These are phyloP conservation scores for Polyodon spathula DNA, from an alignment of 2,113 vertebrate species.

Conservation along the genomic window DNA sequence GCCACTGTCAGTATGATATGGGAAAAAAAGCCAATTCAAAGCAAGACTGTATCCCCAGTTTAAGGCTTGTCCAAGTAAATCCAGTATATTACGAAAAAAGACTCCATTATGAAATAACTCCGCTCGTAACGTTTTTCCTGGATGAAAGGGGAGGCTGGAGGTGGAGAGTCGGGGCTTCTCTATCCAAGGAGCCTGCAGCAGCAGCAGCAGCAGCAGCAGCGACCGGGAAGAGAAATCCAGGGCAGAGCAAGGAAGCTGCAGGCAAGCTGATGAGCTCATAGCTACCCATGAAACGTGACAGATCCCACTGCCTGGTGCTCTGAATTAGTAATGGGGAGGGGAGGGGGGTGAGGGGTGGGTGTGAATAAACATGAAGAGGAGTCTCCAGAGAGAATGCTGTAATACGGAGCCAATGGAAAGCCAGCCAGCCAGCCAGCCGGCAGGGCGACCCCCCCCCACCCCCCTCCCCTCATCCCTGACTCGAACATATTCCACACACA, in stretches of 20 bases:
- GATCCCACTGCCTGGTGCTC: conserved; percentile 47
- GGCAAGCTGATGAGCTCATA: conserved; percentile 70
- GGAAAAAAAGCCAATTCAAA: background rate
- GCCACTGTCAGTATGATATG: too few species aligned
- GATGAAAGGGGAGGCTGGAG: background rate
- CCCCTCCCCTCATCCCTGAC: conserved; percentile 28
- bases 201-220: conserved; percentile 30
- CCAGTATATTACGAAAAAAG: background rate
- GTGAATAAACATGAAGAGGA: conserved; percentile 41
- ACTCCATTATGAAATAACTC: background rate
- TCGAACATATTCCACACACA: conserved; percentile 19
- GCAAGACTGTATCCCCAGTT: background rate
- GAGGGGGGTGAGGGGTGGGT: too few species aligned
- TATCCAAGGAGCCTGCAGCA: background rate
- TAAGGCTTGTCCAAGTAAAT: background rate
- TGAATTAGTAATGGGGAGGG: conserved; percentile 64
- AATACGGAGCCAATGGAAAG: conserved; percentile 82
- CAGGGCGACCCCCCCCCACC: conserved; percentile 49
- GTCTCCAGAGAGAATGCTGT: conserved; percentile 81
- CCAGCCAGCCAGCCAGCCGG: conserved; percentile 31
- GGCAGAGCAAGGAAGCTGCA: conserved; percentile 44
- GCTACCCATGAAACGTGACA: conserved; percentile 49
- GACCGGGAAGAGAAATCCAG: conserved; percentile 37
- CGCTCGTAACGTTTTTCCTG: too few species aligned
- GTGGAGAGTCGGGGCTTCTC: background rate